phyloP scores from a whole-genome alignment of 2,113 vertebrate species.

The Benitochromis conjunctus region DNA sequence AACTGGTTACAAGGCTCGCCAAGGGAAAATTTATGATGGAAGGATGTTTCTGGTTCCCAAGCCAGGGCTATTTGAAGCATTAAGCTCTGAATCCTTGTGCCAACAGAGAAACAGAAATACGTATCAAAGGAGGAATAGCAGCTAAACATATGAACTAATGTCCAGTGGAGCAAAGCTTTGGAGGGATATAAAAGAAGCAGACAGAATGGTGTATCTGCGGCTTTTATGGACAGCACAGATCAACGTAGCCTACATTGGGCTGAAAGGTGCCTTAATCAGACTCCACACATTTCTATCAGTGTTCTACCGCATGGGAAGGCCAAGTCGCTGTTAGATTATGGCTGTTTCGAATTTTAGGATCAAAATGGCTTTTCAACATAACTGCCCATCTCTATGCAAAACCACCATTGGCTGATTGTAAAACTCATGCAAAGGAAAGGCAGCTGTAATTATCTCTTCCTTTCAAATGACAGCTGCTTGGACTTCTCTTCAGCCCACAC shows the following conservation, averaged over 20 bases:
- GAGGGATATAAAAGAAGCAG: neutral
- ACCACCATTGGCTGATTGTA: conserved; percentile 4
- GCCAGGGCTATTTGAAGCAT: neutral
- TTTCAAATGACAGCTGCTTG: conserved; percentile 27
- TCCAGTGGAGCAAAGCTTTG: neutral
- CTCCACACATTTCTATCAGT: neutral
- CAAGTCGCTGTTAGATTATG: neutral
- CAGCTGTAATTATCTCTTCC: conserved; percentile 21
- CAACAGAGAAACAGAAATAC: neutral
- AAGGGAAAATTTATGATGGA: conserved; percentile 4
- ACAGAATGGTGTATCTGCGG: neutral
- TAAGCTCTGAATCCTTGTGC: neutral
- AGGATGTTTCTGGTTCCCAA: neutral
- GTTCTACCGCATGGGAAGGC: neutral
- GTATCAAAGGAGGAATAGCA: neutral
- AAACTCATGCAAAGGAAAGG: conserved; percentile 8
- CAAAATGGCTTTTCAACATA: conserved; percentile 1
- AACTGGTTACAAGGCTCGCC: neutral
- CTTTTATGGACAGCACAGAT: neutral
- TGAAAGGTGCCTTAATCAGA: neutral
- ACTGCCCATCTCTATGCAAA: neutral
- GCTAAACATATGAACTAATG: neutral
- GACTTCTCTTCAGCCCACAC: neutral
- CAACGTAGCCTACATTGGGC: neutral
- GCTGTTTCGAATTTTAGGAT: conserved; percentile 9